phyloP scores from a whole-genome alignment of 2,888 invertebrate species.

The Hyalella azteca region DNA sequence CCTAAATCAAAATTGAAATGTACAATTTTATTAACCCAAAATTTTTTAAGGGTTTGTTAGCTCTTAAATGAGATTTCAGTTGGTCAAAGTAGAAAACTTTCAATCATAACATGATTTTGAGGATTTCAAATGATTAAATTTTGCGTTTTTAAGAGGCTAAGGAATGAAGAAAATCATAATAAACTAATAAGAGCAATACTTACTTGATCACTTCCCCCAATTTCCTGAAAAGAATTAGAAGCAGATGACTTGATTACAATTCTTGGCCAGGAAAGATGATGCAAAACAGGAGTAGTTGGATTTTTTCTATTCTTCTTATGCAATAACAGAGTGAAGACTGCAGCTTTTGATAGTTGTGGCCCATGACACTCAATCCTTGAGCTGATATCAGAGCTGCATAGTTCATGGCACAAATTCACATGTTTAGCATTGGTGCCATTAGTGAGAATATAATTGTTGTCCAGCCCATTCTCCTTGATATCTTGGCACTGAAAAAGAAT shows the following conservation, averaged over 20 bases:
- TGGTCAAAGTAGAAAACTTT: background rate
- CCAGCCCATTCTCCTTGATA: background rate
- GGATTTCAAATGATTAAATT: background rate
- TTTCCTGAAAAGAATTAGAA: conserved; percentile 2
- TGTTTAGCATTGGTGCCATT: background rate
- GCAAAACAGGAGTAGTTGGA: background rate
- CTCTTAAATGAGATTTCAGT: background rate
- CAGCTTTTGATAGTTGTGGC: background rate
- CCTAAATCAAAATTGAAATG: background rate
- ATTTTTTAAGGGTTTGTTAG: background rate
- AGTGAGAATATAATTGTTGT: background rate
- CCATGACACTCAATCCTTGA: conserved; percentile 7
- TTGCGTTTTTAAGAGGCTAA: too few relatives aligned
- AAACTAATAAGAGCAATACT: too few relatives aligned
- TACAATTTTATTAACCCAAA: background rate
- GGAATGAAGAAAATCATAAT: too few relatives aligned
- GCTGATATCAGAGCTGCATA: background rate
- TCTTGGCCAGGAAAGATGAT: background rate
- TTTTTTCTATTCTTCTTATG: background rate
- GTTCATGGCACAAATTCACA: background rate
- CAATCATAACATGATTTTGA: background rate
- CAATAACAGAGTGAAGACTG: background rate
- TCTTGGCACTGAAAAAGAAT: background rate
- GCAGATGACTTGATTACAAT: background rate
- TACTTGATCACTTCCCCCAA: background rate